phyloP scores from a whole-genome alignment of 2,888 invertebrate species.

The Calliscelio sp. region DNA sequence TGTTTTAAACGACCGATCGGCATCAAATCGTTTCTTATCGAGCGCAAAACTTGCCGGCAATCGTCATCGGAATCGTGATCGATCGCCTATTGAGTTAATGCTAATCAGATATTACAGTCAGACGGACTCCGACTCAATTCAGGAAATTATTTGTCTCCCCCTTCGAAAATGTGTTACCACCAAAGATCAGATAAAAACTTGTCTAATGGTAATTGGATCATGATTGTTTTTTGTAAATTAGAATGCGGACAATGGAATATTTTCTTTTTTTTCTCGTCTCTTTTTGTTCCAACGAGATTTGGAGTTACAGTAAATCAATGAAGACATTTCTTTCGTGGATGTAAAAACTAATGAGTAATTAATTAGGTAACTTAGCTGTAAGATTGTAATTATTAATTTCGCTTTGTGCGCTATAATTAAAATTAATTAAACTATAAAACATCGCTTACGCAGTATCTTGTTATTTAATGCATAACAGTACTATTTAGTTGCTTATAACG shows the following conservation, averaged over 20 bases:
- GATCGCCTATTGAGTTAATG: constrained; percentile 33
- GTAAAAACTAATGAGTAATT: constrained; percentile 35
- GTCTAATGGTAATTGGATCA: neutral
- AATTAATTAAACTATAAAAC: constrained; percentile 66
- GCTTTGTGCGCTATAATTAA: constrained; percentile 45
- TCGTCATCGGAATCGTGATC: constrained; percentile 35
- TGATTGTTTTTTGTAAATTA: neutral
- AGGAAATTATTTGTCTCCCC: neutral
- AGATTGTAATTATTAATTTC: constrained; percentile 57
- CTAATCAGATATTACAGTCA: constrained; percentile 25
- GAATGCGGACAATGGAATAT: neutral
- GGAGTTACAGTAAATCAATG: constrained; percentile 14
- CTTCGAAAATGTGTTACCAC: neutral
- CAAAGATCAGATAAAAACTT: constrained; percentile 4
- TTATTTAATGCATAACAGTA: constrained; percentile 57
- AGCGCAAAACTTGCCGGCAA: constrained; percentile 45
- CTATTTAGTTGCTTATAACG: constrained; percentile 33
- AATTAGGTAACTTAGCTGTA: constrained; percentile 22
- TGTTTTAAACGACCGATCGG: constrained; percentile 84
- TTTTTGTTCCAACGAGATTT: neutral
- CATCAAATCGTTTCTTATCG: constrained; percentile 76
- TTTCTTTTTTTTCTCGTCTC: neutral
- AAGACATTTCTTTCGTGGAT: neutral
- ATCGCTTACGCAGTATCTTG: constrained; percentile 55
- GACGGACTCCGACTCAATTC: neutral